Percentiles rank a stretch among this genome's conserved stretches.
Conservation (phyloP, 2,113 vertebrate genomes). For the pig (Sus scrofa) region T2T-Sscrofa CM000830.6:20162001-20162500, state of each 20-base stretch:
- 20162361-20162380: conserved; percentile 22
- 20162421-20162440: conserved; percentile 21
- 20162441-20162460: conserved; percentile 31
- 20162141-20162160: conserved; percentile 6
- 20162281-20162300: neutral
- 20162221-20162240: neutral
- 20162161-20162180: conserved; percentile 26
- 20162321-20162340: neutral
- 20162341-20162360: conserved; percentile 22
- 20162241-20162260: neutral
- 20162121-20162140: conserved; percentile 22
- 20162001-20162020: conserved; percentile 32
- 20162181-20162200: neutral
- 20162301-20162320: conserved; percentile 48
- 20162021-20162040: conserved; percentile 14
- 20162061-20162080: conserved; percentile 16
- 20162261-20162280: conserved; percentile 14
- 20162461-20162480: neutral
- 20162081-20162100: neutral
- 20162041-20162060: neutral
- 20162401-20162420: neutral
- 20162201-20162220: neutral
- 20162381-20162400: neutral
- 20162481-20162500: conserved; percentile 35
- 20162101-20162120: neutral